Conservation (phyloP, 2,888 invertebrate genomes). For the Carcina quercana region DNA sequence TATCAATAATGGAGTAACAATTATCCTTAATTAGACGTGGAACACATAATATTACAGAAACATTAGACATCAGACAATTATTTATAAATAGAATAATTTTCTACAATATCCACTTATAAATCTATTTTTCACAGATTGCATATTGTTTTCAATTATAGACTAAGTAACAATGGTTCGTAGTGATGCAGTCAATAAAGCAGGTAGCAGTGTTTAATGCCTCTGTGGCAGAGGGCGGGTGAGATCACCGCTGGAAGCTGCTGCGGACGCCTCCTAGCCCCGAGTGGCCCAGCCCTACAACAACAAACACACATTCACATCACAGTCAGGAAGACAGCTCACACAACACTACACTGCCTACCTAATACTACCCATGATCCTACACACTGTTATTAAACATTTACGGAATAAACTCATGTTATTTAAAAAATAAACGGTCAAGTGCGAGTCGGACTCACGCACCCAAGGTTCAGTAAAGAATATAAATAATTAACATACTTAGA, state of each 20-base stretch:
- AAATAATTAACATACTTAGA: too few relatives aligned
- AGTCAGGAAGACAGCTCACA: background rate
- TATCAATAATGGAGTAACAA: conserved; percentile 72
- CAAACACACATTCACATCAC: conserved; percentile 20
- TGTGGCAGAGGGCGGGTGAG: conserved; percentile 69
- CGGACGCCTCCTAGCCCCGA: conserved; percentile 78
- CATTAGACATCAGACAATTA: conserved; percentile 73
- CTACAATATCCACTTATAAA: conserved; percentile 73
- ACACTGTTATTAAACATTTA: too few relatives aligned
- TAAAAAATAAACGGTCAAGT: too few relatives aligned
- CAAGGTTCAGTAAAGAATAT: too few relatives aligned
- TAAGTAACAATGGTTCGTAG: conserved; percentile 77
- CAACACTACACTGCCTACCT: too few relatives aligned
- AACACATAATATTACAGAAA: conserved; percentile 79
- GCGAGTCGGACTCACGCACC: too few relatives aligned
- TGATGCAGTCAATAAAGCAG: conserved; percentile 78
- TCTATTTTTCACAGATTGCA: conserved; percentile 81
- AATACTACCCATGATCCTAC: too few relatives aligned
- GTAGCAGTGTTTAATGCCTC: conserved; percentile 72
- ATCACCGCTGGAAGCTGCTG: conserved; percentile 73
- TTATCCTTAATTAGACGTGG: conserved; percentile 76
- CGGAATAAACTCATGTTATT: too few relatives aligned
- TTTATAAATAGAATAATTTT: conserved; percentile 76
- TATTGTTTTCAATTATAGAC: conserved; percentile 76
- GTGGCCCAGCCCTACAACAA: conserved; percentile 79